Conservation (phyloP, 1,140 invertebrate species). For the Andrena cerasifolii region DNA sequence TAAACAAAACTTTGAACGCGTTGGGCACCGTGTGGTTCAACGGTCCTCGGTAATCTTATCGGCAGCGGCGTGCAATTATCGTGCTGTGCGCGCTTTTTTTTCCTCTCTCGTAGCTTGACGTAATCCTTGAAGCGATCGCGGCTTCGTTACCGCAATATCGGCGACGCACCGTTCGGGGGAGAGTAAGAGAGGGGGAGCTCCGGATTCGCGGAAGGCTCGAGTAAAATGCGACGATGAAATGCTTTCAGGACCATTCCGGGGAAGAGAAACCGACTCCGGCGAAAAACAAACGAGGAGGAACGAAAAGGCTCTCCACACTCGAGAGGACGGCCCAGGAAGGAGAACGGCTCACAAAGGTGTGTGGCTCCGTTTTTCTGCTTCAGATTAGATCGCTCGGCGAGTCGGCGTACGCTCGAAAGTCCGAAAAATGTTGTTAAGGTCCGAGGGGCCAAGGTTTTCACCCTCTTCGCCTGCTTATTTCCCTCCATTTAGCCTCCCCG, state of each 20-base stretch:
- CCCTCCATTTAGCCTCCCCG: slow-evolving; percentile 65
- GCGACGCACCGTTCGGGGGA: too few relatives aligned
- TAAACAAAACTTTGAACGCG: slow-evolving; percentile 49
- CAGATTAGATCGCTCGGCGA: not conserved
- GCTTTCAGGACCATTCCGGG: slow-evolving; percentile 75
- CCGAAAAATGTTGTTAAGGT: slow-evolving; percentile 35
- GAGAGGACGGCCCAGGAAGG: slow-evolving; percentile 81
- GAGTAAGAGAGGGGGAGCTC: too few relatives aligned
- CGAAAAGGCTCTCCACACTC: slow-evolving; percentile 81
- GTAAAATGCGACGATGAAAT: slow-evolving; percentile 21
- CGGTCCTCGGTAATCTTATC: slow-evolving; percentile 72
- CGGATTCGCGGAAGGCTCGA: not conserved
- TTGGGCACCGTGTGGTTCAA: slow-evolving; percentile 57
- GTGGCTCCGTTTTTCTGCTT: not conserved
- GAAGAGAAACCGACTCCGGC: slow-evolving; percentile 77
- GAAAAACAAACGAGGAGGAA: slow-evolving; percentile 79
- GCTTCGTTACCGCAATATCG: not conserved
- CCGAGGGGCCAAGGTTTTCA: slow-evolving; percentile 7
- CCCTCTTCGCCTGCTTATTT: slow-evolving; percentile 45
- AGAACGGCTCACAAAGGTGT: slow-evolving; percentile 81
- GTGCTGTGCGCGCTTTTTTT: slow-evolving; percentile 20
- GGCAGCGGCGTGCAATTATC: slow-evolving; percentile 55
- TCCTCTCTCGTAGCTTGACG: not conserved
- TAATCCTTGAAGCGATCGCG: slow-evolving; percentile 36
- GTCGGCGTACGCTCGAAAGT: slow-evolving; percentile 6